Percentiles rank a stretch among this genome's conserved stretches.
phyloP scores from a whole-genome alignment of 2,888 invertebrate genomes.

The Oeneis ivallda region DNA sequence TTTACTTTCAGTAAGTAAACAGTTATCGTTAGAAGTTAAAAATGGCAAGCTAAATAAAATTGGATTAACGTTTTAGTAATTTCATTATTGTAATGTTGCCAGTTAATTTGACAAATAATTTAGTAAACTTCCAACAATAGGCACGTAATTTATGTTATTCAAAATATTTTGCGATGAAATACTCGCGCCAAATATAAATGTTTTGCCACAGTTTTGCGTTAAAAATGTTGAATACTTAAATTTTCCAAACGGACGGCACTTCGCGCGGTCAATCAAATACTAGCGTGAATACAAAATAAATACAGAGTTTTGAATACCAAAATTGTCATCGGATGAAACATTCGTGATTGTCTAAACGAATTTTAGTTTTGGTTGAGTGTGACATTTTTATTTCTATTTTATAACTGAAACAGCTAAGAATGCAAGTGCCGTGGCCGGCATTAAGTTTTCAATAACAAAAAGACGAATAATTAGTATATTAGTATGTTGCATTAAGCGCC shows the following conservation, averaged over 20 bases:
- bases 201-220: slow-evolving; percentile 17
- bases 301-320: slow-evolving; percentile 34
- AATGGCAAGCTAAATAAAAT: too few relatives aligned
- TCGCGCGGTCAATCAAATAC: slow-evolving; percentile 33
- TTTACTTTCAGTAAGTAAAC: too few relatives aligned
- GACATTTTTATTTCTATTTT: not conserved
- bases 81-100: too few relatives aligned
- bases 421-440: too few relatives aligned
- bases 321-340: slow-evolving; percentile 30
- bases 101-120: not conserved
- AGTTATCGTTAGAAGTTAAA: too few relatives aligned
- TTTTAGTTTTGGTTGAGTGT: slow-evolving; percentile 21
- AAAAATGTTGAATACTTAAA: slow-evolving; percentile 26
- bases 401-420: not conserved
- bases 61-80: too few relatives aligned
- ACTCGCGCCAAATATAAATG: slow-evolving; percentile 12
- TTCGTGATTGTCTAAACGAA: slow-evolving; percentile 32
- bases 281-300: slow-evolving; percentile 35
- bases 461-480: too few relatives aligned
- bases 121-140: not conserved
- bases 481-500: too few relatives aligned
- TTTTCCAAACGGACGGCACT: slow-evolving; percentile 31
- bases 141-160: not conserved
- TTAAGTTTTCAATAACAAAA: too few relatives aligned
- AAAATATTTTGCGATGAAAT: slow-evolving; percentile 8